Percentiles rank a stretch among this genome's conserved stretches.
Conservation (phyloP, 1,140 invertebrate genomes). For the Helicorthomorpha holstii region DNA sequence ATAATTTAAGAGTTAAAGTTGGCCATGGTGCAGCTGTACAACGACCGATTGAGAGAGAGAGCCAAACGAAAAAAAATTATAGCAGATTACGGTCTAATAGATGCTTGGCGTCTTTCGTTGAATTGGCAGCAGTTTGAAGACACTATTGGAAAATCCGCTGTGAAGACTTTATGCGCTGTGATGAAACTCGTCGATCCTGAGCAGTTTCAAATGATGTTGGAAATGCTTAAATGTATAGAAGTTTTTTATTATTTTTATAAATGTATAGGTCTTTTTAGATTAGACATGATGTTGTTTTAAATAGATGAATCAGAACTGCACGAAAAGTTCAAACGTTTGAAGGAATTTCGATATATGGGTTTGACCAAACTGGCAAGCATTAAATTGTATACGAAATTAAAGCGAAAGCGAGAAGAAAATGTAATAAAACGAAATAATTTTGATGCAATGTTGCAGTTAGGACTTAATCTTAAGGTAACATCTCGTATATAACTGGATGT, state of each 20-base stretch:
- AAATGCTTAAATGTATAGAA: constrained; percentile 41
- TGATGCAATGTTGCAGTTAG: too few species aligned
- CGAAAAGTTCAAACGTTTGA: constrained; percentile 38
- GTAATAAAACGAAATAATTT: too few species aligned
- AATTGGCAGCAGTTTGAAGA: constrained; percentile 44
- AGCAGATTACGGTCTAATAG: constrained; percentile 57
- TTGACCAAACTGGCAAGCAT: constrained; percentile 46
- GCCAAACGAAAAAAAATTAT: constrained; percentile 50
- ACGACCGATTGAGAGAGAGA: constrained; percentile 50
- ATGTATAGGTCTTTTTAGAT: neutral
- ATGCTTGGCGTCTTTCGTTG: constrained; percentile 33
- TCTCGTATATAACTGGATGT: too few species aligned
- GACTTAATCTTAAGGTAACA: too few species aligned
- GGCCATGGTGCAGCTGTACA: constrained; percentile 47
- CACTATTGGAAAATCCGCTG: constrained; percentile 36
- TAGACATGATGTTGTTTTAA: neutral
- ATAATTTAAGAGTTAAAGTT: constrained; percentile 38
- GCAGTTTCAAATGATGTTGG: constrained; percentile 58
- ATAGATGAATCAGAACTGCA: constrained; percentile 42
- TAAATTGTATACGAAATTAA: constrained; percentile 43
- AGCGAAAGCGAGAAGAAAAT: constrained; percentile 38
- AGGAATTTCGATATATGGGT: constrained; percentile 50
- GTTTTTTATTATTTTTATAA: constrained; percentile 5
- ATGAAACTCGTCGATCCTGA: constrained; percentile 52
- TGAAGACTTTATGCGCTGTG: constrained; percentile 44